Percentiles rank a stretch among this genome's conserved stretches.
phyloP scores from a whole-genome alignment of 1,140 invertebrate genomes.

The Asobara japonica region DNA sequence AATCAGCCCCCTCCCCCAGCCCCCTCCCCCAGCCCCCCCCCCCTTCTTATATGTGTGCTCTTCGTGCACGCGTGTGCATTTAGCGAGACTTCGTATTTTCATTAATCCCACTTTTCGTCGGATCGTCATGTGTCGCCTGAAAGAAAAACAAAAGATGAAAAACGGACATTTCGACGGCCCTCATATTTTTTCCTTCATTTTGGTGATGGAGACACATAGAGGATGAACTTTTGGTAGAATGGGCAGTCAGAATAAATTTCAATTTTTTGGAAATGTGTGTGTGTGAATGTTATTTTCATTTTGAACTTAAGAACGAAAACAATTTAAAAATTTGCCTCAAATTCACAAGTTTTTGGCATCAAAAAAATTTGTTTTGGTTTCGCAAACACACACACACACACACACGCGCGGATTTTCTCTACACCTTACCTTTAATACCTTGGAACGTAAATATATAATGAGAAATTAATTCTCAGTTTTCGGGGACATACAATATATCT shows the following conservation, averaged over 20 bases:
- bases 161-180: not conserved
- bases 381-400: too few species aligned
- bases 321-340: too few species aligned
- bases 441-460: too few species aligned
- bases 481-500: too few species aligned
- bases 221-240: not conserved
- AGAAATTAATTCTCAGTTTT: too few species aligned
- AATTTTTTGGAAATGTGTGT: too few species aligned
- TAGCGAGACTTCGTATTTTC: slow-evolving; percentile 46
- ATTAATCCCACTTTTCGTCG: slow-evolving; percentile 46
- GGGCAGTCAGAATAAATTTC: not conserved
- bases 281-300: too few species aligned
- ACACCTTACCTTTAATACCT: too few species aligned
- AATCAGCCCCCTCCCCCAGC: slow-evolving; percentile 42
- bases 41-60: slow-evolving; percentile 16
- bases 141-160: not conserved
- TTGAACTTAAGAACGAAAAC: too few species aligned
- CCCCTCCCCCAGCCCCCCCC: slow-evolving; percentile 22
- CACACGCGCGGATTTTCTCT: too few species aligned
- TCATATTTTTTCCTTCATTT: not conserved
- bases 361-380: too few species aligned
- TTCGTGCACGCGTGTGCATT: slow-evolving; percentile 47
- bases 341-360: too few species aligned
- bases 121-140: not conserved
- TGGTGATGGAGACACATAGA: not conserved